Evolutionary conservation across 2,113 vertebrate species (phyloP), one percentile per base, ranked within the genome.

Genomic region (Callocephalon fimbriatum): DNA sequence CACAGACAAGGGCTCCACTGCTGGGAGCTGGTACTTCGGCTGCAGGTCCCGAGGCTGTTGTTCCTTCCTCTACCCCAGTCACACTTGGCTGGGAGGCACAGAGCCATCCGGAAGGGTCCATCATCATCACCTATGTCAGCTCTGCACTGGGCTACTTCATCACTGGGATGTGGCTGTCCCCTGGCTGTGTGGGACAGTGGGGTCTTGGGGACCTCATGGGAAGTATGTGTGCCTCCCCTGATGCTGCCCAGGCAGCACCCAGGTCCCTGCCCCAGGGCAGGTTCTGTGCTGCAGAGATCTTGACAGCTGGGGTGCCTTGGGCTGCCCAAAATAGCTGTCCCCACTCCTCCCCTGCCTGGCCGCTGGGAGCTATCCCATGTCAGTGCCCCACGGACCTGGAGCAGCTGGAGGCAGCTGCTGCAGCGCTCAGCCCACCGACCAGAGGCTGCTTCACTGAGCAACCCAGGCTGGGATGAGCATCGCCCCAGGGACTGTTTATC

Each of bases 261-360:
- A 0, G 7, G 19, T 74, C 54, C 56, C 40, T 86, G 68, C 21
- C 31, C 12, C 50, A 31, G 35, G 1, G 3, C 35, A 18, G 54
- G 27, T 44, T 78, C 35, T 35, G 14, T 59, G 45, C 29, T 86
- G 42, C 63, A 77, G 58, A n/a, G 16, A 92, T 15, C 40, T 62
- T 2, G 86, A 95, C 96, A 97, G 96, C 96, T 96, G 95, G 80
- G 61, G 70, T 72, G 80, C 53, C 53, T 88, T 26, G 40, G 50
- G 27, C 82, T 88, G 90, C 93, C 89, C 92, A 95, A 96, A 96
- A 97, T 96, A 97, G 87, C 92, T 61, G 54, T 89, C 35, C 54
- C 42, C 5, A 0, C 75, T 88, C 15, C 40, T 63, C 18, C 6
- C 2, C 71, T 75, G 68, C 82, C 63, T 45, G 71, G 75, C 26